Evolutionary conservation across 2,797 vertebrate species (phyloP).

Genomic region (Hylomyscus alleni): DNA sequence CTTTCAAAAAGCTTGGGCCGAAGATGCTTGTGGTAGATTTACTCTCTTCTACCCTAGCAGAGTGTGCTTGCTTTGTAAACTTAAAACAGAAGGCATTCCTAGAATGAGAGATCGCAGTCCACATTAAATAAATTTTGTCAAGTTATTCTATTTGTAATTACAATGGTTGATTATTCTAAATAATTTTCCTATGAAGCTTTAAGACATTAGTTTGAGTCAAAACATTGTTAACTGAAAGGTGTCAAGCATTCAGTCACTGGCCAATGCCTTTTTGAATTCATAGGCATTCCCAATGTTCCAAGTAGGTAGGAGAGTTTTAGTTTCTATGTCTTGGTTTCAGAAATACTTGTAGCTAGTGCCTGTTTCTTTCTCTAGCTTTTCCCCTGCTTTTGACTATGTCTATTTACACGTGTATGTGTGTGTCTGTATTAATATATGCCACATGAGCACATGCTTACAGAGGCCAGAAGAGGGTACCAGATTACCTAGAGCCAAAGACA

Average conservation of each 20-base stretch:
- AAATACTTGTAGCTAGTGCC: background rate
- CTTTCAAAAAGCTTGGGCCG: background rate
- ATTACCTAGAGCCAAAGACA: too few species aligned
- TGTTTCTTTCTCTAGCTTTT: background rate
- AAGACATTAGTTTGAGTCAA: slow-evolving; percentile 10
- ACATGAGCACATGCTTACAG: too few species aligned
- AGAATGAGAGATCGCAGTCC: slow-evolving; percentile 25
- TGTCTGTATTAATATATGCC: background rate
- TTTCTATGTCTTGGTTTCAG: background rate
- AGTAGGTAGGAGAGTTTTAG: background rate
- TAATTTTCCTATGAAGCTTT: background rate
- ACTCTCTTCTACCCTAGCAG: slow-evolving; percentile 33
- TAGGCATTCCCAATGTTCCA: slow-evolving; percentile 36
- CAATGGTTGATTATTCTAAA: slow-evolving; percentile 49
- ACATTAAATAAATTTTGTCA: background rate
- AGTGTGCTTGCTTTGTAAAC: slow-evolving; percentile 38
- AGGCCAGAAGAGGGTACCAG: background rate
- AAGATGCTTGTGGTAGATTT: slow-evolving; percentile 14
- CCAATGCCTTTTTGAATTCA: background rate
- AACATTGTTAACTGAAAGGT: background rate
- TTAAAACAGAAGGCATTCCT: slow-evolving; percentile 20
- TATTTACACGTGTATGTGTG: background rate
- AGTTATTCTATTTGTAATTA: slow-evolving; percentile 53
- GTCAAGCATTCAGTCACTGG: background rate
- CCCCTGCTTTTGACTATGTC: background rate